A percentile compares a stretch with the other conserved stretches of the same genome.
These are phyloP conservation scores for Polylopha cassiicola DNA, from an alignment of 2,888 invertebrate species.

Conservation along the genomic window DNA sequence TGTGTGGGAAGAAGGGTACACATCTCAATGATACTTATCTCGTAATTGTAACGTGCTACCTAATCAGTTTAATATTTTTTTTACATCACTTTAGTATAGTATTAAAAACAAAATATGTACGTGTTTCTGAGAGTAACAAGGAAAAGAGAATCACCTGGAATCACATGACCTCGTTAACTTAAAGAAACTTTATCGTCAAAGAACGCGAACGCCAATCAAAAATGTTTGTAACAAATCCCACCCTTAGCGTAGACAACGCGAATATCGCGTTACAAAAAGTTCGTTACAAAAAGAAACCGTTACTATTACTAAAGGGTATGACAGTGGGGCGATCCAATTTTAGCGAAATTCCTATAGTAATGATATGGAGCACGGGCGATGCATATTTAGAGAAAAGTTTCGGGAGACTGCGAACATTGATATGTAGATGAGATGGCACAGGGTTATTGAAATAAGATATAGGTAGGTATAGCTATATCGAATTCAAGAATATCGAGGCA, in stretches of 20 bases:
- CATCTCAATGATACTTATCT: slow-evolving; percentile 67
- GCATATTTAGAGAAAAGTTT: slow-evolving; percentile 73
- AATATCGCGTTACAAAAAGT: slow-evolving; percentile 74
- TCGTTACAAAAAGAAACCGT: slow-evolving; percentile 75
- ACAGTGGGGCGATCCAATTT: slow-evolving; percentile 73
- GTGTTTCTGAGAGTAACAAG: slow-evolving; percentile 12
- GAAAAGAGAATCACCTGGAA: slow-evolving; percentile 26
- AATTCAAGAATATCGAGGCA: slow-evolving; percentile 58
- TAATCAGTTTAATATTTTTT: slow-evolving; percentile 50
- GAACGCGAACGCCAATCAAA: slow-evolving; percentile 49
- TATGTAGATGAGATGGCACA: slow-evolving; percentile 73
- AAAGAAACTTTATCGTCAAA: slow-evolving; percentile 58
- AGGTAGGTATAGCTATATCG: slow-evolving; percentile 67
- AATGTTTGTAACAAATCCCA: slow-evolving; percentile 53
- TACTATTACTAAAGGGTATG: slow-evolving; percentile 73
- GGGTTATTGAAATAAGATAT: slow-evolving; percentile 75
- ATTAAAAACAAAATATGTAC: slow-evolving; percentile 17
- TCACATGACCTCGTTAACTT: slow-evolving; percentile 38
- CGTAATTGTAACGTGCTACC: slow-evolving; percentile 72
- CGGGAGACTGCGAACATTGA: slow-evolving; percentile 68
- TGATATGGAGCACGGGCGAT: slow-evolving; percentile 74
- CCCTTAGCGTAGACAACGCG: slow-evolving; percentile 70
- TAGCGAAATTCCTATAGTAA: slow-evolving; percentile 67
- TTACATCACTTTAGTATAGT: slow-evolving; percentile 18
- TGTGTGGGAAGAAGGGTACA: slow-evolving; percentile 74